Base-by-base conservation (phyloP, 2,888 invertebrate species). In the Gari tellinella region DNA sequence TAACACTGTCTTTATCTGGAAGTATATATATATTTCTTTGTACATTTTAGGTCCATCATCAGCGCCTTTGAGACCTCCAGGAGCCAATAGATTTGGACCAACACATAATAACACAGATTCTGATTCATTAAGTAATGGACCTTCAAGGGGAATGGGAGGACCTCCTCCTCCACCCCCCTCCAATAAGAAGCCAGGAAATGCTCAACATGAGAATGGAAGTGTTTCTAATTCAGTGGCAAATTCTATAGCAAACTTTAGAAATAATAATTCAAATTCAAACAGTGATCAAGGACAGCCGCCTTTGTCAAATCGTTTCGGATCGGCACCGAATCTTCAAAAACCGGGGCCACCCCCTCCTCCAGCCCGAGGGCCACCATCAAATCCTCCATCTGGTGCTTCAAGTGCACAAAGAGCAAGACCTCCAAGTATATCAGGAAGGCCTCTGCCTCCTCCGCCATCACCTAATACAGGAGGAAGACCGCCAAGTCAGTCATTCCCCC, bases 161-260 rank as follows among this genome's bases (percentile, higher is more conserved):
- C 82, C 81, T 57, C 64, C 85, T 66, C 68, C 84, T 53, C 70
- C 86, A 67, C 73, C 74, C 17, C 60, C 74, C 15, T 55, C 68
- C 51, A 66, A 68, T 63, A 67, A 69, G 67, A 68, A 75, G 67
- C 76, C 63, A n/a, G 41, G 45, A 53, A 60, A 62, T 66, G 51
- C 40, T 37, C 65, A 60, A 52, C 56, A 64, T 26, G 55, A 51
- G 41, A 60, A 58, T 31, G 49, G 40, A 40, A 55, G 53, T 64
- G 64, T 70, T 31, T 31, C 31, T 7, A 31, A 31, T 31, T 31
- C 31, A 31, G 31, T 31, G 4, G 10, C 31, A 53, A 64, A 70
- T 53, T 72, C 68, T 43, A 57, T 73, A 74, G 70, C 67, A 64
- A 74, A 74, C 56, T 26, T 55, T 48, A 53, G 46, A 45, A 66